These are phyloP conservation scores for Lasioglossum leucozonium DNA, from an alignment of 2,888 invertebrate genomes.

Conservation along the genomic window DNA sequence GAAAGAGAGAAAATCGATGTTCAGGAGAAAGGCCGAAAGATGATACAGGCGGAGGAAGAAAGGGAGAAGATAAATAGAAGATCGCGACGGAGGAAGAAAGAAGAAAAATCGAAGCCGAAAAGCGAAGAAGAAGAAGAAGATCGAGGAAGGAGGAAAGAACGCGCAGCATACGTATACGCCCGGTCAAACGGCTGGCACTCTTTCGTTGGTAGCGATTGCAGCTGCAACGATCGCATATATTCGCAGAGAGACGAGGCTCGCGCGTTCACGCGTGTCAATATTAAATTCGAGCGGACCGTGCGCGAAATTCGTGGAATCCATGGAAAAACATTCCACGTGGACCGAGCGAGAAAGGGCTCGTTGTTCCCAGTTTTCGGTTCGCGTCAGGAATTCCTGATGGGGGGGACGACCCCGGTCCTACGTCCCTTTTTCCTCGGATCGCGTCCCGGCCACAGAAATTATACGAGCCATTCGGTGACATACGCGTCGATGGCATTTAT, in stretches of 20 bases:
- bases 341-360: constrained; percentile 1
- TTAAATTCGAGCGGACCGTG: constrained; percentile 44
- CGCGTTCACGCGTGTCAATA: constrained; percentile 36
- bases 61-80: constrained; percentile 1
- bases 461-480: neutral
- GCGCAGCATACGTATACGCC: neutral
- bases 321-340: constrained; percentile 39
- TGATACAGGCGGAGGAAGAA: neutral
- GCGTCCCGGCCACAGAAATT: neutral
- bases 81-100: neutral
- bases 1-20: neutral
- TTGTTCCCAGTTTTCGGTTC: constrained; percentile 16
- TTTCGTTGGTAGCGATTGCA: constrained; percentile 12
- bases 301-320: constrained; percentile 36
- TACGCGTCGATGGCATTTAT: neutral
- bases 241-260: neutral
- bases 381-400: constrained; percentile 20
- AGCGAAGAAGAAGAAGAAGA: neutral
- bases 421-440: neutral
- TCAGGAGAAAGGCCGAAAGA: neutral
- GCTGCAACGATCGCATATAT: constrained; percentile 15
- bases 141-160: neutral
- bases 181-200: neutral
- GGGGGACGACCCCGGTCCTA: neutral
- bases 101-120: constrained; percentile 8